These are phyloP conservation scores for Phylloscopus collybita DNA, from an alignment of 2,797 vertebrate species.

Conservation along the genomic window DNA sequence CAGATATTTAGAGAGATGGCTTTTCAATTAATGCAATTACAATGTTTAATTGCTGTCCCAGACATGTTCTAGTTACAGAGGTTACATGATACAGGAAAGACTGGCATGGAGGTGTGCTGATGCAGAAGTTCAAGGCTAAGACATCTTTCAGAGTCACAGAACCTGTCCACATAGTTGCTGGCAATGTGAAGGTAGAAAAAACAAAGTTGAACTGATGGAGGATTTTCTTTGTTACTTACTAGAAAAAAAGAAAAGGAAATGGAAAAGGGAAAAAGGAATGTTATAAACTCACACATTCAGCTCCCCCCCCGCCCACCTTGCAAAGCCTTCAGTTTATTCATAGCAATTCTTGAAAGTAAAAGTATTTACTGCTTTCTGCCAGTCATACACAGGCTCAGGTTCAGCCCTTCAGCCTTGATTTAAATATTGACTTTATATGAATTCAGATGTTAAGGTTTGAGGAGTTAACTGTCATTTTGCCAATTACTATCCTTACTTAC, in stretches of 20 bases:
- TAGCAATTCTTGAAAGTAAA: neutral
- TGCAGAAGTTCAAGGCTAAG: neutral
- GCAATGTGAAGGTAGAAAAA: neutral
- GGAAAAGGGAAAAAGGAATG: neutral
- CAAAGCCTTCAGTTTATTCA: neutral
- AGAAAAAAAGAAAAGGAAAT: neutral
- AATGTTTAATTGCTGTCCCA: neutral
- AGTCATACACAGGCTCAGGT: neutral
- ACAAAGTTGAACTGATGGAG: neutral
- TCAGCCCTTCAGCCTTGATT: neutral
- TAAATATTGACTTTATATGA: neutral
- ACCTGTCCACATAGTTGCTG: neutral
- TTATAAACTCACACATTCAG: neutral
- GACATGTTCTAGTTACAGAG: neutral
- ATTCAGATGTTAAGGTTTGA: neutral
- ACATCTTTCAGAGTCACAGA: neutral
- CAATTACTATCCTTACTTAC: neutral
- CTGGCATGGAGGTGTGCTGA: neutral
- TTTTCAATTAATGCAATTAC: neutral
- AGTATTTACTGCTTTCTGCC: neutral
- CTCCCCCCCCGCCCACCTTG: accelerated
- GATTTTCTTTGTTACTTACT: neutral
- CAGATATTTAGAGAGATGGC: neutral
- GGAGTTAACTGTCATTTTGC: neutral
- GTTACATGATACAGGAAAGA: neutral